A percentile compares a stretch with the other conserved stretches of the same genome.
Evolutionary conservation across 2,888 invertebrate species (phyloP).

Genomic region (Sarcophaga variegata): DNA sequence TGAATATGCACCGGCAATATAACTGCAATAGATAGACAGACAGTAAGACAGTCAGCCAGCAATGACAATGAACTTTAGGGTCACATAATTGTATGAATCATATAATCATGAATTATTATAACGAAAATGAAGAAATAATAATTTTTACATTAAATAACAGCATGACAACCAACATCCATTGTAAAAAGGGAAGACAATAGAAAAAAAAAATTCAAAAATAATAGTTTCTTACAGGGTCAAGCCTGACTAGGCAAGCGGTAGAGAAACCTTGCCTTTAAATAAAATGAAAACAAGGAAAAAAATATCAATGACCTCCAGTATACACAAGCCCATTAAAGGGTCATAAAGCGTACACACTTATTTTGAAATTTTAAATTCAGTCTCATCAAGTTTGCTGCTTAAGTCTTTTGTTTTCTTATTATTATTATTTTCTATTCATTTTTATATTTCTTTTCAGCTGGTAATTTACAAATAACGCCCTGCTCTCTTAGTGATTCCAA

Average conservation of each 20-base stretch:
- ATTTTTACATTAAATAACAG: slow-evolving; percentile 20
- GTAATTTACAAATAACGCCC: slow-evolving; percentile 74
- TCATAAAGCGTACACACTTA: no score
- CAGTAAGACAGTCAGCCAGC: slow-evolving; percentile 2
- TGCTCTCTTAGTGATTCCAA: slow-evolving; percentile 84
- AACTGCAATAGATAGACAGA: background rate
- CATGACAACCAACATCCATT: background rate
- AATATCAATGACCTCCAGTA: background rate
- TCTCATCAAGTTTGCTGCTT: slow-evolving; percentile 7
- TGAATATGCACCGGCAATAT: background rate
- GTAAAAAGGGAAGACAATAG: slow-evolving; percentile 11
- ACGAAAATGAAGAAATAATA: slow-evolving; percentile 21
- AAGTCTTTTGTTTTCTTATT: slow-evolving; percentile 28
- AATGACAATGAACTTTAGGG: slow-evolving; percentile 48
- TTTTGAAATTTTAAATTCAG: no score
- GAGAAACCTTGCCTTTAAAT: no score
- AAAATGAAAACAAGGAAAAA: background rate
- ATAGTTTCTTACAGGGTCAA: background rate
- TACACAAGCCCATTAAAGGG: background rate
- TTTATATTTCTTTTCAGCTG: slow-evolving; percentile 14
- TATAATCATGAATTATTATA: no score
- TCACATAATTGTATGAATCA: background rate
- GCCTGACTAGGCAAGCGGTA: background rate
- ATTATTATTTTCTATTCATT: background rate
- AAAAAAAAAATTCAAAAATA: background rate